These are phyloP conservation scores for Threskiornis aethiopicus DNA, from an alignment of 2,797 vertebrate species.

Conservation along the genomic window DNA sequence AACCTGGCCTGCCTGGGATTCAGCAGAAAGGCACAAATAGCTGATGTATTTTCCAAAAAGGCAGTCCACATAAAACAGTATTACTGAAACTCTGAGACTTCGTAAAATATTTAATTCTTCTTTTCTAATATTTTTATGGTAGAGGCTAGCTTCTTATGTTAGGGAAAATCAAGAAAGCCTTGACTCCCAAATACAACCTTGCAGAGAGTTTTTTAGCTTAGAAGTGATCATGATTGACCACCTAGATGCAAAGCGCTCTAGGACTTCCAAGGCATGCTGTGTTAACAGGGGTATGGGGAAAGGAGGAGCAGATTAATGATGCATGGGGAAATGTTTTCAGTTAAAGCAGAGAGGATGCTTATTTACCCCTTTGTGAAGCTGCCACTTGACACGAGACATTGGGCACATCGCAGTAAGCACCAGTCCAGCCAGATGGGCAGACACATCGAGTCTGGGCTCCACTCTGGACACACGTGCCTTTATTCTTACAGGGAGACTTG, in stretches of 20 bases:
- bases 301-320: not conserved
- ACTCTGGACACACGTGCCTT: conserved; percentile 85
- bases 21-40: not conserved
- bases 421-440: conserved; percentile 84
- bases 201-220: not conserved
- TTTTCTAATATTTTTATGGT: not conserved
- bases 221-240: not conserved
- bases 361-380: conserved; percentile 81
- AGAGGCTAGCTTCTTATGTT: not conserved
- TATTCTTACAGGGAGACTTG: conserved; percentile 85
- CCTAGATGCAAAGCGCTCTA: not conserved
- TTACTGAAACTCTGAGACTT: not conserved
- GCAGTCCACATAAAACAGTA: not conserved
- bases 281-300: not conserved
- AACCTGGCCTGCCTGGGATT: not conserved
- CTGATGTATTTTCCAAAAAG: not conserved
- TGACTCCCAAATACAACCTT: not conserved
- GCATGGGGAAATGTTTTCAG: not conserved
- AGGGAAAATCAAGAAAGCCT: not conserved
- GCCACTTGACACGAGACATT: conserved; percentile 85
- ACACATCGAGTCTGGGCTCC: conserved; percentile 82
- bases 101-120: not conserved
- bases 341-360: not conserved
- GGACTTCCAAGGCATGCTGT: not conserved
- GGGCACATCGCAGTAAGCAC: conserved; percentile 91